These are phyloP conservation scores for Dryocosmus kuriphilus DNA, from an alignment of 2,888 invertebrate genomes.

Conservation along the genomic window DNA sequence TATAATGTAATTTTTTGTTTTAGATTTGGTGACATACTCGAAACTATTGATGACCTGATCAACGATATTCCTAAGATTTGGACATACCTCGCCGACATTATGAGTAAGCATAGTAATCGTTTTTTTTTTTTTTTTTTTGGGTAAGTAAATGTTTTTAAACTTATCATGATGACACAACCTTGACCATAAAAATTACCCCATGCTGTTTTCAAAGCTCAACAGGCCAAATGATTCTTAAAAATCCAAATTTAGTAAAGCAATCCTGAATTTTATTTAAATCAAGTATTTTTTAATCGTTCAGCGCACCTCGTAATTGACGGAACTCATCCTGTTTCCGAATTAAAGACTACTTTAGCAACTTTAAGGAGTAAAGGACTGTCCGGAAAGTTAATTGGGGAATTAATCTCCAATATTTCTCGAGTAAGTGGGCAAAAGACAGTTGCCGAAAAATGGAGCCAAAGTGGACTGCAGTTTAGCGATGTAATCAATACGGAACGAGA, in stretches of 20 bases:
- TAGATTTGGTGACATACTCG: conserved; percentile 83
- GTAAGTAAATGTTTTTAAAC: not conserved
- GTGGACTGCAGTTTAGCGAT: conserved; percentile 79
- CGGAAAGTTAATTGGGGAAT: conserved; percentile 80
- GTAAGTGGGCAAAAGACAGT: conserved; percentile 81
- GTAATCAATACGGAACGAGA: conserved; percentile 78
- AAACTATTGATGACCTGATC: conserved; percentile 84
- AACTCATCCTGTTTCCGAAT: conserved; percentile 69
- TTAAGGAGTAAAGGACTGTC: conserved; percentile 68
- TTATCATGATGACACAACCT: conserved; percentile 67
- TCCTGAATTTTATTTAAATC: conserved; percentile 42
- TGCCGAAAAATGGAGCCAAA: conserved; percentile 79
- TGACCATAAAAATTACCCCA: conserved; percentile 66
- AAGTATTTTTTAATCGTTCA: conserved; percentile 65
- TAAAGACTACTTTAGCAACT: conserved; percentile 60
- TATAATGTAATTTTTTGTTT: conserved; percentile 54
- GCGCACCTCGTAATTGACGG: conserved; percentile 79
- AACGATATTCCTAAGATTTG: conserved; percentile 93
- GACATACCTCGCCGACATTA: conserved; percentile 87
- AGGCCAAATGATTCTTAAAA: conserved; percentile 70
- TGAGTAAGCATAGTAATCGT: conserved; percentile 75
- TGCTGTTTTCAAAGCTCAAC: conserved; percentile 76
- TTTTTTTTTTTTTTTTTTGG: not conserved
- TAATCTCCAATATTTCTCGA: conserved; percentile 81
- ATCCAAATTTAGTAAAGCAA: not conserved